Evolutionary conservation across 2,113 vertebrate genomes (phyloP).

Genomic region (Syrrhaptes paradoxus): DNA sequence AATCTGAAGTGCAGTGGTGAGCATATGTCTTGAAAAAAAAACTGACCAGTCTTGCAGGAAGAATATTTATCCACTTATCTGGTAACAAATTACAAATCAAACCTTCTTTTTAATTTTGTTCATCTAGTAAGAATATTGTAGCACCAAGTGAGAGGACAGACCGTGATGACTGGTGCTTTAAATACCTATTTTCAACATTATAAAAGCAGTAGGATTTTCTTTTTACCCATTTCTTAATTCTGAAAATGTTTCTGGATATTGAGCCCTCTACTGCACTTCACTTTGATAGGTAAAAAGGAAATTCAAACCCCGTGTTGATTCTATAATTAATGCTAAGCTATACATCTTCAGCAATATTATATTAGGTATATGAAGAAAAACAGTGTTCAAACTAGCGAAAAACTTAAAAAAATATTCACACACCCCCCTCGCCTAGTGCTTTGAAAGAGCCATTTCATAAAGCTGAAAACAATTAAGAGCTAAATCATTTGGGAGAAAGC

Average conservation of each 20-base stretch:
- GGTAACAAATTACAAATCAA: background rate
- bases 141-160: background rate
- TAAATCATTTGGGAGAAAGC: slow-evolving; percentile 31
- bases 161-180: background rate
- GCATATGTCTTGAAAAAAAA: background rate
- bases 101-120: background rate
- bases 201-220: background rate
- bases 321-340: background rate
- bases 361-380: background rate
- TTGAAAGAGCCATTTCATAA: background rate
- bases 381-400: background rate
- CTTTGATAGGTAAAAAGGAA: background rate
- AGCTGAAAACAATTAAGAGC: slow-evolving; percentile 46
- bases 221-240: background rate
- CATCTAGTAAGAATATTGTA: background rate
- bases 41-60: background rate
- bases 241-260: background rate
- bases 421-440: background rate
- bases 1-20: background rate
- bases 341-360: background rate
- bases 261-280: background rate
- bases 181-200: background rate
- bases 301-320: background rate
- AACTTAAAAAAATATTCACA: background rate
- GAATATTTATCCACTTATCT: background rate